phyloP scores from a whole-genome alignment of 1,140 invertebrate genomes.

The Riptortus pedestris region DNA sequence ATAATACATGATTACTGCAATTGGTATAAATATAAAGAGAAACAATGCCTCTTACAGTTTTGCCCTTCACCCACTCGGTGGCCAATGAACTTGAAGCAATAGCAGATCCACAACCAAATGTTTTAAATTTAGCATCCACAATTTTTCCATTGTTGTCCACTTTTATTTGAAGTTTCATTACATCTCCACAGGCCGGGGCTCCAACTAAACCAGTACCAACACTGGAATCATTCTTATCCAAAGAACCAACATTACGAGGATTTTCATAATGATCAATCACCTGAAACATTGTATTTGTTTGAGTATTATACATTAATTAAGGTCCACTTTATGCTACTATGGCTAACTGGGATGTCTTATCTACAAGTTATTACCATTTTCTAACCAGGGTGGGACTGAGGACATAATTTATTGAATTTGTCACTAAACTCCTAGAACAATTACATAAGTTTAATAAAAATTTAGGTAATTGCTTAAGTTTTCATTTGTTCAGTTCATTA shows the following conservation, averaged over 20 bases:
- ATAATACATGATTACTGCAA: background rate
- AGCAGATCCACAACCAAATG: slow-evolving; percentile 98
- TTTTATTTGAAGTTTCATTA: slow-evolving; percentile 98
- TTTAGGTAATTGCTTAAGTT: background rate
- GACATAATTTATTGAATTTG: too few relatives aligned
- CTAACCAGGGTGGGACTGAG: too few relatives aligned
- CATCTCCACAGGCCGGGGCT: slow-evolving; percentile 98
- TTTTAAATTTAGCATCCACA: slow-evolving; percentile 98
- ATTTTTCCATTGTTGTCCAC: slow-evolving; percentile 92
- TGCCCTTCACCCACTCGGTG: slow-evolving; percentile 99
- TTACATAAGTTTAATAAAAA: slow-evolving; percentile 7
- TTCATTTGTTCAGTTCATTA: background rate
- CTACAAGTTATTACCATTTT: too few relatives aligned
- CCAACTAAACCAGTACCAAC: slow-evolving; percentile 98
- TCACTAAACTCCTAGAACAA: background rate
- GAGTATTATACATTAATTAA: background rate
- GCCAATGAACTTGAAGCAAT: slow-evolving; percentile 97
- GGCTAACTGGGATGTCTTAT: too few relatives aligned
- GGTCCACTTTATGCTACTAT: too few relatives aligned
- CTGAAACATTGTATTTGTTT: slow-evolving; percentile 41
- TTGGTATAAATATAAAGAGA: background rate
- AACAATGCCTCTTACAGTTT: slow-evolving; percentile 52
- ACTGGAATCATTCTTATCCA: slow-evolving; percentile 88
- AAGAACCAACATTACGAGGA: slow-evolving; percentile 93
- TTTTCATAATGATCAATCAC: slow-evolving; percentile 99